phyloP scores from a whole-genome alignment of 2,888 invertebrate genomes.

The Plebejus melissa region DNA sequence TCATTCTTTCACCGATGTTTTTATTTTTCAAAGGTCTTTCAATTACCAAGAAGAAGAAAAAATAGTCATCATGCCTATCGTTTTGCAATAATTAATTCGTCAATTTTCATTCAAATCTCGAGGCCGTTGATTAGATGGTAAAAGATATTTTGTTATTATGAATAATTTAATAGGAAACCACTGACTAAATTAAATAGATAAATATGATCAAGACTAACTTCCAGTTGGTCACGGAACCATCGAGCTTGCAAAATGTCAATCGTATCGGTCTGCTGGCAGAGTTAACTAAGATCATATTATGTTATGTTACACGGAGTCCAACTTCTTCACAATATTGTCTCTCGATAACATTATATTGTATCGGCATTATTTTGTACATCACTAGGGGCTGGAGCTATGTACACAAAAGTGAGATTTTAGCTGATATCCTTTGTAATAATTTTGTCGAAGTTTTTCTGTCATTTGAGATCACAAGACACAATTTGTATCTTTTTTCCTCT shows the following conservation, averaged over 20 bases:
- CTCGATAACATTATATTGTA: background rate
- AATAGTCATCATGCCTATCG: background rate
- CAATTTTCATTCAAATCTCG: background rate
- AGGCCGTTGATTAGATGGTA: constrained; percentile 11
- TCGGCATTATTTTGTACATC: background rate
- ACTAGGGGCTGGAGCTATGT: background rate
- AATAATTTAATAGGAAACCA: background rate
- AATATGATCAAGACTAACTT: too few relatives aligned
- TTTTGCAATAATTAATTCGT: background rate
- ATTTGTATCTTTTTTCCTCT: background rate
- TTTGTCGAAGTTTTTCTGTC: background rate
- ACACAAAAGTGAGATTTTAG: constrained; percentile 5
- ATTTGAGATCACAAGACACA: background rate
- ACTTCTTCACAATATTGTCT: background rate
- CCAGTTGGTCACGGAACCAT: too few relatives aligned
- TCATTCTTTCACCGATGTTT: too few relatives aligned
- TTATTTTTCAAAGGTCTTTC: too few relatives aligned
- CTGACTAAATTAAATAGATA: background rate
- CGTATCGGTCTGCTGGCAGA: too few relatives aligned
- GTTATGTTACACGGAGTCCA: background rate
- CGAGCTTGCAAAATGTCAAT: too few relatives aligned
- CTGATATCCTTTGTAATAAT: constrained; percentile 7
- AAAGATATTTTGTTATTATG: background rate
- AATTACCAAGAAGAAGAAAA: background rate
- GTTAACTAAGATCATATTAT: too few relatives aligned